phyloP scores from a whole-genome alignment of 2,113 vertebrate genomes.

The Acrocephalus arundinaceus region DNA sequence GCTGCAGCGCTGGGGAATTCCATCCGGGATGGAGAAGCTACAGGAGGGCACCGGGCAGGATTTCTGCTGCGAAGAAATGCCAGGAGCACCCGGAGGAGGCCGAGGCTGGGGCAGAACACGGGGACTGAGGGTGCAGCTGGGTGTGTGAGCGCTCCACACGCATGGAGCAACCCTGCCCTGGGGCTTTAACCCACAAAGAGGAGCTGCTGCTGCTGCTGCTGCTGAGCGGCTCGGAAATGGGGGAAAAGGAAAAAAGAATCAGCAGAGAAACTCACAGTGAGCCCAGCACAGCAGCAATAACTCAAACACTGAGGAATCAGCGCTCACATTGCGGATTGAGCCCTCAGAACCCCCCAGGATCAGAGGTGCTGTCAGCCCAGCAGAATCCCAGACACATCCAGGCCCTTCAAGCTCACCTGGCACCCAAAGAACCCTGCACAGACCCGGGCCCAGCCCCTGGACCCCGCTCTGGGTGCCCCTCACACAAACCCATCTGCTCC shows the following conservation, averaged over 20 bases:
- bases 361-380: not conserved
- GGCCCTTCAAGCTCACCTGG: rapidly evolving
- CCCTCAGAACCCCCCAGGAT: rapidly evolving
- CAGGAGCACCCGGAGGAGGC: not conserved
- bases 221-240: rapidly evolving
- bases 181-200: not conserved
- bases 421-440: rapidly evolving
- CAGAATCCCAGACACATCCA: not conserved
- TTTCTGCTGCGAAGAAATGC: not conserved
- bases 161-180: not conserved
- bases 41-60: not conserved
- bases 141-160: not conserved
- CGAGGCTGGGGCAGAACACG: not conserved
- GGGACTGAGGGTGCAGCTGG: not conserved
- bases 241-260: not conserved
- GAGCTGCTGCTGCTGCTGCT: not conserved
- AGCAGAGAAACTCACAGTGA: rapidly evolving
- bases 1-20: not conserved
- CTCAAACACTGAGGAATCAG: rapidly evolving
- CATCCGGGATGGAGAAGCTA: not conserved
- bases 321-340: rapidly evolving
- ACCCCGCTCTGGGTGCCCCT: not conserved
- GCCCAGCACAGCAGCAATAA: rapidly evolving
- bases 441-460: rapidly evolving
- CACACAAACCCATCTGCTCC: rapidly evolving